These are phyloP conservation scores for Corythoichthys haematopterus DNA, from an alignment of 2,113 vertebrate species.

Conservation along the genomic window DNA sequence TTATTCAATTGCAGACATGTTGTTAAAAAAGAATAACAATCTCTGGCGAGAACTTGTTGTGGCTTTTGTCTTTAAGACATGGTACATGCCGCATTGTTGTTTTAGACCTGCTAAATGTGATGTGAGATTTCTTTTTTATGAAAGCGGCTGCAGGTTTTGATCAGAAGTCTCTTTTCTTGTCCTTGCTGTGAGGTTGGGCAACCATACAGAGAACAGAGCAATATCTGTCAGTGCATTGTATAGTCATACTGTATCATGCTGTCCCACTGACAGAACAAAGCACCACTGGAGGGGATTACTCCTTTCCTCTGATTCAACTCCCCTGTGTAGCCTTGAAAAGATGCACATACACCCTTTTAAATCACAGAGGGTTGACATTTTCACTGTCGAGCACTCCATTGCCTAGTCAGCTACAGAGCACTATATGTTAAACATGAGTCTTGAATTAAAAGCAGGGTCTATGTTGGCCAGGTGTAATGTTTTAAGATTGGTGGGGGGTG, in stretches of 20 bases:
- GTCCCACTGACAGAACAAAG: slow-evolving; percentile 55
- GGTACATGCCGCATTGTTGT: slow-evolving; percentile 6
- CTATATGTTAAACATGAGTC: slow-evolving; percentile 39
- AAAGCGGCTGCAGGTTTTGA: slow-evolving; percentile 37
- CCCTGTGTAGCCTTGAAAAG: slow-evolving; percentile 16
- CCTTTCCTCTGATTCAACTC: slow-evolving; percentile 29
- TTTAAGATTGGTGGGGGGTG: slow-evolving; percentile 2
- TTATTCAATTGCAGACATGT: slow-evolving; percentile 2
- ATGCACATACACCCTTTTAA: slow-evolving; percentile 17
- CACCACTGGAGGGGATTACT: slow-evolving; percentile 48
- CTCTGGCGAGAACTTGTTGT: slow-evolving; percentile 1
- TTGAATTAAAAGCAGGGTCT: slow-evolving; percentile 54
- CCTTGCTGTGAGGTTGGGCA: slow-evolving; percentile 38
- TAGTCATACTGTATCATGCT: slow-evolving; percentile 34
- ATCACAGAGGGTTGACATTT: slow-evolving; percentile 7
- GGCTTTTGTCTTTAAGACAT: background rate
- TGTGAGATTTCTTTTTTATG: slow-evolving; percentile 23
- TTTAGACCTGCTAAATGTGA: slow-evolving; percentile 14
- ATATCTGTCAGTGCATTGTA: slow-evolving; percentile 42
- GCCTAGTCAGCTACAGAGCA: slow-evolving; percentile 15
- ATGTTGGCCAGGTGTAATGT: slow-evolving; percentile 15
- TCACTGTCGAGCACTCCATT: slow-evolving; percentile 12
- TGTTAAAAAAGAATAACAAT: background rate
- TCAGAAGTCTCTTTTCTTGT: slow-evolving; percentile 31
- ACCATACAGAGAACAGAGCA: slow-evolving; percentile 37